Base-by-base conservation (phyloP, 1,140 invertebrate genomes). In the Aradophagus sp. region DNA sequence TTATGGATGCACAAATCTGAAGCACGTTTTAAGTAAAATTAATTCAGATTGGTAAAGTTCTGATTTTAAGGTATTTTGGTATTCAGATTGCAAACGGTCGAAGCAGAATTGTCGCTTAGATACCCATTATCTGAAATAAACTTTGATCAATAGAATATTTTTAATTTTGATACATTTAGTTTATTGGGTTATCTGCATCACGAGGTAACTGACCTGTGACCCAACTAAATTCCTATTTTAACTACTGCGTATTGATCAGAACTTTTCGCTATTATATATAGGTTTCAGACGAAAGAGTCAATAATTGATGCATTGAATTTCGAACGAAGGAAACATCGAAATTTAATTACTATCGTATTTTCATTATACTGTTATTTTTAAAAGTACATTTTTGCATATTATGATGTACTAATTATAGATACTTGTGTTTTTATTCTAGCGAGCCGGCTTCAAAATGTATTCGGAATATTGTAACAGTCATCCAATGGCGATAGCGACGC, bases 401-500 rank as follows among this genome's bases (percentile, higher is more conserved):
- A n/a, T n/a, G n/a, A n/a, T n/a, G n/a, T n/a, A n/a, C n/a, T n/a
- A n/a, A n/a, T n/a, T n/a, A n/a, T n/a, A n/a, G n/a, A n/a, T n/a
- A n/a, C n/a, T n/a, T n/a, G n/a, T 10, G 1, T 67, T 19, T 44
- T 17, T 8, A 15, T 73, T 82, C 41, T 84, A 94, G 92, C 87
- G 89, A 76, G 87, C 88, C 32, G 90, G 89, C 17, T 95, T 95
- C 81, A 89, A 91, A 65, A 92, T 95, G 80, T 97, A 97, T 80
- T 95, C 94, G 5, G 93, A 95, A 45, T 97, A 97, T 75, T 97
- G 95, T 77, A 96, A 96, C 83, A 95, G 95, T 77, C 94, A 97
- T 84, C 92, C 94, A 6, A 88, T 92, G 76, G 92, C 92, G 14
- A 91, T 89, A 56, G 90, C 90, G 11, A 91, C 92, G 27, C 84